phyloP scores from a whole-genome alignment of 2,888 invertebrate genomes.

The Nycteola revayana region DNA sequence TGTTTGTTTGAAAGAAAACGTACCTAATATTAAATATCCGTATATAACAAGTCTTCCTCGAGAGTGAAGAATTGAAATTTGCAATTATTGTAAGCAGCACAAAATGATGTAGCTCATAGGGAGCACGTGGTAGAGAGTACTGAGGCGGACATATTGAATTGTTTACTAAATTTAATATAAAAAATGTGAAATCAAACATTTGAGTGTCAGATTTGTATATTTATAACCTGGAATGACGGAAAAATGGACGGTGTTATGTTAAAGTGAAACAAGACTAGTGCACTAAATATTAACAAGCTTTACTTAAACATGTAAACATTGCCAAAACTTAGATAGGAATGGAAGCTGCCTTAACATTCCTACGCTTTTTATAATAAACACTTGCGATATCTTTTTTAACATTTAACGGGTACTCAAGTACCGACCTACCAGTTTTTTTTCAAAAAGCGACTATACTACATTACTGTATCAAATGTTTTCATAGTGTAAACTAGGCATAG shows the following conservation, averaged over 20 bases:
- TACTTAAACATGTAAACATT: constrained; percentile 48
- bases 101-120: constrained; percentile 23
- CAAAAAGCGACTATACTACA: constrained; percentile 29
- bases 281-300: constrained; percentile 42
- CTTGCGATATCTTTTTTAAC: constrained; percentile 31
- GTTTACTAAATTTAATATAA: constrained; percentile 16
- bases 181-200: constrained; percentile 10
- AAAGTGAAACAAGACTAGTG: constrained; percentile 28
- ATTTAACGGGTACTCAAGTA: constrained; percentile 41
- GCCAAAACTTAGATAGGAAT: constrained; percentile 57
- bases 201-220: constrained; percentile 31
- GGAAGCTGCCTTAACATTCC: constrained; percentile 65
- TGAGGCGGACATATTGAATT: constrained; percentile 34
- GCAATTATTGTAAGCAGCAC: too few relatives aligned
- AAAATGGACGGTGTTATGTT: constrained; percentile 22
- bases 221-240: constrained; percentile 19
- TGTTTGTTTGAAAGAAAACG: constrained; percentile 3
- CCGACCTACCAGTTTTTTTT: constrained; percentile 30
- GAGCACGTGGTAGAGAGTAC: constrained; percentile 18
- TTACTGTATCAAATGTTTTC: constrained; percentile 40
- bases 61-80: too few relatives aligned
- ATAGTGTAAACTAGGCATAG: constrained; percentile 52
- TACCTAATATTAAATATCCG: too few relatives aligned
- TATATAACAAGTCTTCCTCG: constrained; percentile 40
- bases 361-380: constrained; percentile 45